phyloP scores from a whole-genome alignment of 2,113 vertebrate genomes.

The Pongo abelii region DNA sequence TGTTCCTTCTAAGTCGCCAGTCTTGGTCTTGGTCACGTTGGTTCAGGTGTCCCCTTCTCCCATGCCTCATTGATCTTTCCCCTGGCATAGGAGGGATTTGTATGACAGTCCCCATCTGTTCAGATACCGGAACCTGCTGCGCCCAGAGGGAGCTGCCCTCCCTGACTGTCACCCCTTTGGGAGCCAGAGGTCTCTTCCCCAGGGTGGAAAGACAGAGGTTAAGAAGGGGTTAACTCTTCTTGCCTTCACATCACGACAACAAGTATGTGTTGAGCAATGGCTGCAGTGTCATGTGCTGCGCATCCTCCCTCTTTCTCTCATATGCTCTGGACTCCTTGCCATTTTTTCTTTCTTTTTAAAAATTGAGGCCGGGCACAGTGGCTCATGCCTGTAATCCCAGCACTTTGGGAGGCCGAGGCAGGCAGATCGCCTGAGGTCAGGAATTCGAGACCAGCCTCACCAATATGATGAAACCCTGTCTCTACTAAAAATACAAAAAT shows the following conservation, averaged over 20 bases:
- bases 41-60: background rate
- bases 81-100: background rate
- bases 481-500: too few species aligned
- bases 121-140: background rate
- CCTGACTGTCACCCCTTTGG: background rate
- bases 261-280: background rate
- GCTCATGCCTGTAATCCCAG: too few species aligned
- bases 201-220: background rate
- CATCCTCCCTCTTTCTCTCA: background rate
- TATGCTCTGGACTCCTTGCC: background rate
- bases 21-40: background rate
- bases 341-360: background rate
- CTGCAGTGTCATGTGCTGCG: accelerated
- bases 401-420: too few species aligned
- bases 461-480: too few species aligned
- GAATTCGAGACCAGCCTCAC: too few species aligned
- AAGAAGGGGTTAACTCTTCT: accelerated
- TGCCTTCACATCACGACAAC: background rate
- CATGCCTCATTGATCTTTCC: background rate
- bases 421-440: too few species aligned
- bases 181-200: background rate
- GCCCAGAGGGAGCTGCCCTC: background rate
- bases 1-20: background rate
- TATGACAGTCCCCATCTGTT: background rate
- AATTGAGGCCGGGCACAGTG: background rate